Evolutionary conservation across 1,140 invertebrate species (phyloP), one percentile per base, ranked within the genome.

Genomic region (Drosophila ficusphila): DNA sequence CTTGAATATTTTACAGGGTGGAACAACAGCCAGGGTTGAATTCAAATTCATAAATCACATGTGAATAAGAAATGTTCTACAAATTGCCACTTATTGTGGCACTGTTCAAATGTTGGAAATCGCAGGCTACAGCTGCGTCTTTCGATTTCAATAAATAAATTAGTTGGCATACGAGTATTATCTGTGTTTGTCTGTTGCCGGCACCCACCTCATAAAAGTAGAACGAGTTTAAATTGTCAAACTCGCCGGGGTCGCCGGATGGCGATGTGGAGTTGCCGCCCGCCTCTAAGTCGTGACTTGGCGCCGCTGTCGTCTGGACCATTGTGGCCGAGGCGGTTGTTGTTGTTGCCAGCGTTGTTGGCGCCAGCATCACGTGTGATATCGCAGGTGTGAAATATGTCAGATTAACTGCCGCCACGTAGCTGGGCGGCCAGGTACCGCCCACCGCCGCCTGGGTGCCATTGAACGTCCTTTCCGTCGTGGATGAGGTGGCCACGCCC

Each of bases 141-240:
- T 54, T 23, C 49, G 21, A 44, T 68, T 58, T 46, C 31, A 56
- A 74, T 78, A 67, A 81, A 82, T 75, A 82, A 77, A 64, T 69
- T 52, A 70, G 19, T 60, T 54, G 19, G 42, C 47, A 4, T 23
- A 21, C 19, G 41, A 21, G 27, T 34, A 34, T 25, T 56, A 53
- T 31, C 23, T 18, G 7, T 61, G 8, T 38, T 29, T 48, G n/a
- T 51, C 16, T 9, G 0, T 29, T 48, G n/a, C 46, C 16, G 9
- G 0, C 23, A 79, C 81, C 25, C 62, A 90, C 86, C 86, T 90
- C 81, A 54, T 88, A 90, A 65, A 90, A 90, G 69, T 86, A 90
- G 60, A 90, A 90, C 21, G 88, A 89, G 71, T 90, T 90, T 39
- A 90, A 65, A 67, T 90, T 86, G 61, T 90, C 86, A 53, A 85